Evolutionary conservation across 2,113 vertebrate genomes (phyloP), one percentile per base, ranked within the genome.

Genomic region (Actenoides lindsayi): DNA sequence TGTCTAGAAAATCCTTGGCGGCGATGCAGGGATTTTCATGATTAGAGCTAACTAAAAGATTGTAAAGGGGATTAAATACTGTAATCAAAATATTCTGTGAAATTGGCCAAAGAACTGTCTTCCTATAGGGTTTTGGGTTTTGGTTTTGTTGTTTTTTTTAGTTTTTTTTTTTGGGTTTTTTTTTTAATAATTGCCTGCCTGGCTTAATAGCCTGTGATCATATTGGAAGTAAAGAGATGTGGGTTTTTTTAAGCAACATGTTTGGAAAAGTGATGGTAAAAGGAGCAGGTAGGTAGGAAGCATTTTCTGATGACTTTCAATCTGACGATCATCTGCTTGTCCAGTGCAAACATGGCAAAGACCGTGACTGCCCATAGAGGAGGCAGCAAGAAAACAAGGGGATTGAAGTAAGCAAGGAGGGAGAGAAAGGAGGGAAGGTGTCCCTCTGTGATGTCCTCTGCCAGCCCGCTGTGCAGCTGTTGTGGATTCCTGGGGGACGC

Each of bases 11-110:
- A 91, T 87, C 77, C 95, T 94, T 95, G 86, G 73, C 23, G 10
- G 21, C 3, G 5, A 87, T 81, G 31, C 53, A 71, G 39, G 65
- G 63, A 79, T 96, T 96, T 90, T 91, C 62, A 57, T 92, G 57
- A 87, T 94, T 75, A 94, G 67, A 84, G 70, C 69, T 79, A 67
- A 93, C 73, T 87, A 85, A 79, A 95, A 93, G 83, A 90, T 84
- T 92, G 62, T 81, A 78, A 93, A 82, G 77, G n/a, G 60, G 39
- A 87, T 93, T 94, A 95, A 94, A 91, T 57, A 62, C 25, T 60
- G 33, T 91, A 96, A 96, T 87, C 51, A 95, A 92, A 95, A 82
- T 92, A 87, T 65, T 83, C 83, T 42, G 65, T 94, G 77, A 95
- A 97, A 94, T 73, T 87, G 48, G 77, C 89, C 62, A 73, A 89